A percentile compares a stretch with the other conserved stretches of the same genome.
Conservation (phyloP, 2,797 vertebrate genomes). For the Aulostomus chinensis region DNA sequence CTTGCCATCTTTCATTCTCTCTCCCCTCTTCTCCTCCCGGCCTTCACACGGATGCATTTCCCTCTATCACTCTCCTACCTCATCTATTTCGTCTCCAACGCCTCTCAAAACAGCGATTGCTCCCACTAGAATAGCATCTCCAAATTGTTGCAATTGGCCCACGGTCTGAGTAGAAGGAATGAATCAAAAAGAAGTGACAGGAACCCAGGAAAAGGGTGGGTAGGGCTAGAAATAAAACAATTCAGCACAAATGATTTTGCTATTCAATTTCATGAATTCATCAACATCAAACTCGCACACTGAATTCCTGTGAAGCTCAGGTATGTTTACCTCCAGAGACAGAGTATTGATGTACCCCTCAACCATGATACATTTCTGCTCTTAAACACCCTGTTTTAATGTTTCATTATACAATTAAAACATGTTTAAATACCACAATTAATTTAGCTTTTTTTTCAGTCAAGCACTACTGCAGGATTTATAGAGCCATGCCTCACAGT, state of each 20-base stretch:
- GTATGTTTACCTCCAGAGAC: not conserved
- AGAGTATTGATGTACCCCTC: slow-evolving; percentile 6
- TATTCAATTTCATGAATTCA: too few species aligned
- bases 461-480: too few species aligned
- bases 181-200: slow-evolving; percentile 24
- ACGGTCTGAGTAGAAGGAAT: slow-evolving; percentile 21
- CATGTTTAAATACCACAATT: not conserved
- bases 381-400: not conserved
- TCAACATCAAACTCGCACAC: too few species aligned
- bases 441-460: not conserved
- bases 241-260: too few species aligned
- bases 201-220: too few species aligned
- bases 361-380: not conserved
- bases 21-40: too few species aligned
- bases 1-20: slow-evolving; percentile 26
- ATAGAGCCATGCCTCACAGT: too few species aligned
- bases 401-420: not conserved
- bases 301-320: too few species aligned
- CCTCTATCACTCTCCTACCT: not conserved
- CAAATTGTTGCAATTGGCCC: slow-evolving; percentile 28
- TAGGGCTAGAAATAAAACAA: too few species aligned
- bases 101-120: slow-evolving; percentile 14
- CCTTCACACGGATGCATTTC: slow-evolving; percentile 10
- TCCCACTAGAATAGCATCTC: too few species aligned
- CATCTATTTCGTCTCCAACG: not conserved